phyloP scores from a whole-genome alignment of 23 tunicate species.

The Ascidia mentula region DNA sequence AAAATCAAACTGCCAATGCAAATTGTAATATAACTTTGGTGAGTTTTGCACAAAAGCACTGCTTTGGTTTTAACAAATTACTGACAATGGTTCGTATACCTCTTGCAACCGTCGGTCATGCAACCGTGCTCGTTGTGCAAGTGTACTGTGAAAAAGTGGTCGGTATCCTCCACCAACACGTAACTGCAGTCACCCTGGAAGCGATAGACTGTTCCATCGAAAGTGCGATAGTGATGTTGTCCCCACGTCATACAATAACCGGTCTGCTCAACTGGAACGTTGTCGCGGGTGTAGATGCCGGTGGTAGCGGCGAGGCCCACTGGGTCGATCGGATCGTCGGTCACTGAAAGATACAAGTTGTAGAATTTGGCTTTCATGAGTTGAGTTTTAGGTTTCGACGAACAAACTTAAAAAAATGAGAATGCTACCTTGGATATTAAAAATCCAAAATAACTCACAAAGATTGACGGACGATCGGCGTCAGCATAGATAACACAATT shows the following conservation, averaged over 20 bases:
- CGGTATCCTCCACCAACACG: conserved; percentile 71
- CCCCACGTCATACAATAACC: conserved; percentile 99
- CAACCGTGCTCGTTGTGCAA: conserved; percentile 68
- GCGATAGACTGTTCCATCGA: conserved; percentile 86
- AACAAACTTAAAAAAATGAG: too few species aligned
- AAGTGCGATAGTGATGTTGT: conserved; percentile 97
- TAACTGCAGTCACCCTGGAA: conserved; percentile 93
- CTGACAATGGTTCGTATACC: conserved; percentile 26
- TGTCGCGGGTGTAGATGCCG: conserved; percentile 69
- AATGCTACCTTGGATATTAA: too few species aligned
- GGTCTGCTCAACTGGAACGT: conserved; percentile 85
- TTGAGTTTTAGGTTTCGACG: too few species aligned
- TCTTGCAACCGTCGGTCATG: conserved; percentile 39
- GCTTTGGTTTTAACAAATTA: not conserved
- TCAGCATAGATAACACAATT: too few species aligned
- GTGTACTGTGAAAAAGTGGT: conserved; percentile 76
- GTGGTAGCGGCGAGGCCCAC: conserved; percentile 84
- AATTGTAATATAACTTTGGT: too few species aligned
- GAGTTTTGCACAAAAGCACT: too few species aligned
- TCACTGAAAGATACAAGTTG: conserved; percentile 41
- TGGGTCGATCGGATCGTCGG: conserved; percentile 86
- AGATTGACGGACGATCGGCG: too few species aligned
- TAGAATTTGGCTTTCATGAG: too few species aligned
- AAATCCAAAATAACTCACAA: too few species aligned
- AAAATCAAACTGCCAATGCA: too few species aligned